phyloP scores from a whole-genome alignment of 2,113 vertebrate genomes.

The Ptyas mucosa region DNA sequence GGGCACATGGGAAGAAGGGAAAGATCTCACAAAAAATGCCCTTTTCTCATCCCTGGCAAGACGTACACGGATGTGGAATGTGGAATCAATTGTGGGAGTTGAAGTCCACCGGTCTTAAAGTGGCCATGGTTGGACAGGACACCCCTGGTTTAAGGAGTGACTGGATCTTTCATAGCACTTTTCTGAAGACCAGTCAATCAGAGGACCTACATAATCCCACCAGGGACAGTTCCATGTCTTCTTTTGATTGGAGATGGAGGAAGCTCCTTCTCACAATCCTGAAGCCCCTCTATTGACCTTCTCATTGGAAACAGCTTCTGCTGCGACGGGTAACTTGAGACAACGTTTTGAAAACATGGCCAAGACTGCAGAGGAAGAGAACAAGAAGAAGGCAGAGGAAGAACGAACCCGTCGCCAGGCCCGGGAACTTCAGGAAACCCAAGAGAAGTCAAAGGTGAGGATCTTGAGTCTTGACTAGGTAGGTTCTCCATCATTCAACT shows the following conservation, averaged over 20 bases:
- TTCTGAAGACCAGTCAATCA: neutral
- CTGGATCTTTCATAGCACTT: too few species aligned
- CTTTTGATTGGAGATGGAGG: neutral
- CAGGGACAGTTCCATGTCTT: too few species aligned
- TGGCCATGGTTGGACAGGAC: neutral
- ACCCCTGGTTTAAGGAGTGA: neutral
- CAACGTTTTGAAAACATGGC: constrained; percentile 88
- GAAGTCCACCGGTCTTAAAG: neutral
- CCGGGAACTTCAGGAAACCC: constrained; percentile 64
- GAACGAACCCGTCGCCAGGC: constrained; percentile 70
- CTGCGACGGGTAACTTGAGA: constrained; percentile 80
- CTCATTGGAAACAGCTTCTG: constrained; percentile 43
- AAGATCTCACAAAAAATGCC: neutral
- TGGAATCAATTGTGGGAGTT: neutral
- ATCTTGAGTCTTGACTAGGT: neutral
- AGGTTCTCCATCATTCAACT: too few species aligned
- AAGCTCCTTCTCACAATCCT: accelerated
- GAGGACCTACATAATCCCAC: too few species aligned
- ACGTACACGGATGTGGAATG: neutral
- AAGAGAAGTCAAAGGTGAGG: constrained; percentile 49
- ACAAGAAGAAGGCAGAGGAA: constrained; percentile 74
- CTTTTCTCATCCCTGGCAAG: neutral
- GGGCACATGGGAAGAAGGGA: too few species aligned
- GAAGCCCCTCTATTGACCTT: neutral
- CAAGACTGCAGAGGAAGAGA: constrained; percentile 75